Evolutionary conservation across 2,888 invertebrate genomes (phyloP).

Genomic region (Nezara viridula): DNA sequence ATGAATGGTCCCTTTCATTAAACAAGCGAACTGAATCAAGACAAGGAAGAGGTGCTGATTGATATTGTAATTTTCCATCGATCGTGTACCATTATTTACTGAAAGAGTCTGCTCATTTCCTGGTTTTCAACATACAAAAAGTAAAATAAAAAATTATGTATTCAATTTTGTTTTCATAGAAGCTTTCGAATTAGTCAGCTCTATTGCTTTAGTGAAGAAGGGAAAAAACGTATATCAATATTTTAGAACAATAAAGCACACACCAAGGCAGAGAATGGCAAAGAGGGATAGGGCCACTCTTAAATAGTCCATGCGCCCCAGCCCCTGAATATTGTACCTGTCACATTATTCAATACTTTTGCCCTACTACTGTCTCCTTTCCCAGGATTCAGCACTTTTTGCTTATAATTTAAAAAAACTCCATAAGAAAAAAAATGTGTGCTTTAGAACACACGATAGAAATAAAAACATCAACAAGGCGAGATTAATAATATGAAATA

Average conservation of each 20-base stretch:
- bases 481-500: no score
- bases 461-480: no score
- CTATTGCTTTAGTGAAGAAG: not conserved
- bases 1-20: no score
- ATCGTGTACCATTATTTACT: no score
- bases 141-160: no score
- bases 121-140: no score
- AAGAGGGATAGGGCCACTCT: not conserved
- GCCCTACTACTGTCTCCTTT: not conserved
- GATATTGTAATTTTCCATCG: no score
- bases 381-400: not conserved
- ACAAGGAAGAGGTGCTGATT: no score
- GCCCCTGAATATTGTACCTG: slow-evolving; percentile 7
- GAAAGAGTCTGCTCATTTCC: no score
- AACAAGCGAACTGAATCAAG: no score
- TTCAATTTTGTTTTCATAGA: not conserved
- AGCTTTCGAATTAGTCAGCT: not conserved
- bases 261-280: not conserved
- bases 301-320: not conserved
- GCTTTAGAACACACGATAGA: no score
- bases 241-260: not conserved
- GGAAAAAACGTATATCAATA: not conserved
- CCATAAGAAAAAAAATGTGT: not conserved
- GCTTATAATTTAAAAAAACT: not conserved
- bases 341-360: slow-evolving; percentile 1